These are phyloP conservation scores for Ianthella basta DNA, from an alignment of 37 sponge, comb jelly and placozoan species.

Conservation along the genomic window DNA sequence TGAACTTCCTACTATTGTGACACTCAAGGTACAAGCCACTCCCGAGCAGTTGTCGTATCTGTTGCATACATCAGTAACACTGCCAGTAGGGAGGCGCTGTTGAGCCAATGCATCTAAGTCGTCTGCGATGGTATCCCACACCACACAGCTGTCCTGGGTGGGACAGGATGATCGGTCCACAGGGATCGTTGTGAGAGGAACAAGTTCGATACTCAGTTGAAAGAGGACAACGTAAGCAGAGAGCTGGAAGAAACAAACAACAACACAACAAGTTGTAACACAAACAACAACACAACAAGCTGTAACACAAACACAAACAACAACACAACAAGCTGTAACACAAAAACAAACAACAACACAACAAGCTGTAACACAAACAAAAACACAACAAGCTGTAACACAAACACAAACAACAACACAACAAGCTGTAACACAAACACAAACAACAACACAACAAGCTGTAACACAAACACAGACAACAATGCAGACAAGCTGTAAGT, in stretches of 20 bases:
- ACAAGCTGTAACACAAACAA: too few species aligned
- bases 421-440: too few species aligned
- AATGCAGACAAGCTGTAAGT: too few species aligned
- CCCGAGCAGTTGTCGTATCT: not conserved
- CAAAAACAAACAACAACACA: not conserved
- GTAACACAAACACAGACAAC: too few species aligned
- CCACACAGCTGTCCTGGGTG: not conserved
- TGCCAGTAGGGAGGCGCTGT: not conserved
- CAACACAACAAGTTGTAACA: too few species aligned
- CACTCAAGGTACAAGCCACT: not conserved
- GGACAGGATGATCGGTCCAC: not conserved
- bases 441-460: too few species aligned
- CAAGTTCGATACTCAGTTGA: not conserved
- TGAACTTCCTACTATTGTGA: not conserved
- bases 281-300: too few species aligned
- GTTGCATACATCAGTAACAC: not conserved
- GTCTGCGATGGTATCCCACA: not conserved
- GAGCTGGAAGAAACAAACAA: not conserved
- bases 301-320: too few species aligned
- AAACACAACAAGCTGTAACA: too few species aligned
- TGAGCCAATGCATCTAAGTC: not conserved
- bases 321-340: not conserved
- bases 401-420: too few species aligned
- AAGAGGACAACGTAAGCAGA: not conserved
- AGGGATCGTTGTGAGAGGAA: conserved; percentile 2